Conservation (phyloP, 2,797 vertebrate genomes). For the Phaenicophaeus curvirostris region DNA sequence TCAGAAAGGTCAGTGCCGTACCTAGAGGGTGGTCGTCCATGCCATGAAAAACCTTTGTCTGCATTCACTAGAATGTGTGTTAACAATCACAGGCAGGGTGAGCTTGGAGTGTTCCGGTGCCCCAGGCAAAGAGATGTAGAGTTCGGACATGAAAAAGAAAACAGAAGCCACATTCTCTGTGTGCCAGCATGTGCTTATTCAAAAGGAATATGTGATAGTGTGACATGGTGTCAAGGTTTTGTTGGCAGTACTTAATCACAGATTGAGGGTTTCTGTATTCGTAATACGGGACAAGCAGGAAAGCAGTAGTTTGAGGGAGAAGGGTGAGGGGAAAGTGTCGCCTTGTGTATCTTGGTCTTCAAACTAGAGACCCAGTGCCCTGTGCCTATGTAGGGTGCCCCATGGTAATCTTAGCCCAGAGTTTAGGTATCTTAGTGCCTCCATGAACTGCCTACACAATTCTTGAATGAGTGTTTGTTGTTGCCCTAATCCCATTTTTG, state of each 20-base stretch:
- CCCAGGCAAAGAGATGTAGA: background rate
- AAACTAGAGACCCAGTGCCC: background rate
- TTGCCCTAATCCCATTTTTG: background rate
- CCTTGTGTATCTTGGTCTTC: background rate
- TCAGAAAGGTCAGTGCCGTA: background rate
- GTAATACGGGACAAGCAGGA: background rate
- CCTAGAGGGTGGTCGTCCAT: background rate
- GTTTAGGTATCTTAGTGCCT: background rate
- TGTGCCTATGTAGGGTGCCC: background rate
- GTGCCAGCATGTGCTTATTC: background rate
- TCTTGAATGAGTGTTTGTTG: accelerated
- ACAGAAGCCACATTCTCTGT: background rate
- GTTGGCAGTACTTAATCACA: background rate
- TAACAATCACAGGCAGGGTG: background rate
- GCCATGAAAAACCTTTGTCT: background rate
- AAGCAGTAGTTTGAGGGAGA: background rate
- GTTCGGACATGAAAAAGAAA: background rate
- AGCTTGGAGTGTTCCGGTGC: background rate
- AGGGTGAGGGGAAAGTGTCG: background rate
- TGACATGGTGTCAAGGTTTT: background rate
- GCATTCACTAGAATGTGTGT: background rate
- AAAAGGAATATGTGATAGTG: background rate
- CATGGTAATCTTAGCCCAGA: accelerated
- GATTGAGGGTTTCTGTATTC: background rate
- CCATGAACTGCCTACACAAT: background rate